These are phyloP conservation scores for Ploceus nigricollis DNA, from an alignment of 2,113 vertebrate species.

Conservation along the genomic window DNA sequence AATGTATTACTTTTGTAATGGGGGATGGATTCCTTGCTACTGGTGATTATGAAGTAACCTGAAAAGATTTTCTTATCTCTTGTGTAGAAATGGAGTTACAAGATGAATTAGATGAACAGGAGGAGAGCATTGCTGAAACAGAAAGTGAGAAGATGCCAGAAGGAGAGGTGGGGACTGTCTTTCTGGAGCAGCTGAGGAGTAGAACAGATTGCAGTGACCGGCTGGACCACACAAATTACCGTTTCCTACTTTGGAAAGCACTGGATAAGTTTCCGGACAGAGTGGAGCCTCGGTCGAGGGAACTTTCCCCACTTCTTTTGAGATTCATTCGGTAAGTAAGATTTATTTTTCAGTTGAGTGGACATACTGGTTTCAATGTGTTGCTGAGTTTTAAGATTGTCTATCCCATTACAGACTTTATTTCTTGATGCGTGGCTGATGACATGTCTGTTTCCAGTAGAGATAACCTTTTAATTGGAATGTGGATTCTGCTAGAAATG, in stretches of 20 bases:
- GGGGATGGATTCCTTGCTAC: neutral
- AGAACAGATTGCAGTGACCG: slow-evolving; percentile 74
- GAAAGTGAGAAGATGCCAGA: slow-evolving; percentile 71
- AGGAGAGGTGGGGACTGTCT: slow-evolving; percentile 76
- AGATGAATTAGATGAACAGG: slow-evolving; percentile 48
- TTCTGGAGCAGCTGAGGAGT: slow-evolving; percentile 74
- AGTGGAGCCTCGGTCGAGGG: slow-evolving; percentile 88
- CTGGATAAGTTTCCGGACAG: slow-evolving; percentile 87
- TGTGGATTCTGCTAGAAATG: neutral
- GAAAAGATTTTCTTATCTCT: neutral
- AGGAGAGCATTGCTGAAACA: neutral
- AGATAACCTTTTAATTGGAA: neutral
- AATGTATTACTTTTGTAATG: neutral
- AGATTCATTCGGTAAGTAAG: slow-evolving; percentile 87
- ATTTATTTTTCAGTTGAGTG: neutral
- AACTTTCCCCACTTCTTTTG: slow-evolving; percentile 90
- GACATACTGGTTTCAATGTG: neutral
- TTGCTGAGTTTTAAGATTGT: neutral
- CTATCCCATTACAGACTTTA: neutral
- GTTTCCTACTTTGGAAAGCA: slow-evolving; percentile 87
- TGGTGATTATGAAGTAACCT: neutral
- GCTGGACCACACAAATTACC: slow-evolving; percentile 90
- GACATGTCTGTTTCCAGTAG: neutral
- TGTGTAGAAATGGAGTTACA: slow-evolving; percentile 83
- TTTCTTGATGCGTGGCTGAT: neutral